Base-by-base conservation (phyloP, 1,140 invertebrate genomes). In the Vollenhovia emeryi region DNA sequence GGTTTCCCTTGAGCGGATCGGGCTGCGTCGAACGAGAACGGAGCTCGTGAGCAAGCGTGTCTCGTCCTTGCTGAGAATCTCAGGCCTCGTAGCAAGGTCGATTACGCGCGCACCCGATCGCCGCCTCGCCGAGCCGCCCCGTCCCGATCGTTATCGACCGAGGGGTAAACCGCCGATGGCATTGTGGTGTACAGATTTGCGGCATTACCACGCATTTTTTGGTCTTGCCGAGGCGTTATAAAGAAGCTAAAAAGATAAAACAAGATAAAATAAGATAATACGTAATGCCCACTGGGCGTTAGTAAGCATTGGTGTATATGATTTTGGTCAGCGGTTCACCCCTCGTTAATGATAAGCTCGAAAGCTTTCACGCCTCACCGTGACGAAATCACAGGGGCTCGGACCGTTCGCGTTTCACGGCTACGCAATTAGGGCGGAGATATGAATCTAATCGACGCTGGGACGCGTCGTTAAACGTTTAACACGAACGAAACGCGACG, bases 1-100 rank as follows among this genome's bases (percentile, higher is more conserved):
- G 90, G 90, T 91, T 91, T 89, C 87, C 82, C 90, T 89, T 89
- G 85, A 85, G 82, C 86, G 82, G 86, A 88, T 90, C 62, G 45
- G 76, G 21, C n/a, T 27, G 43, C 76, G 69, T 55, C 24, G 33
- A 80, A 69, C 52, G 73, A 85, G 69, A 84, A 75, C 71, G 74
- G 11, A 52, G 52, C 73, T 43, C 52, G 50, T 57, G 48, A 78
- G 45, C 85, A 59, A 33, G 33, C 33, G 50, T 55, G 36, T 69
- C 73, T 84, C 85, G 90, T 90, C 90, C 90, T 91, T 91, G 90
- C 59, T 86, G 82, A 86, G 90, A 90, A 91, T 91, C 73, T 80
- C 82, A 84, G 78, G 86, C 78, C 76, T 82, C 60, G 62, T 85
- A 74, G 57, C 89, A 91, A 91, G 88, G 89, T 85, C 84, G 80